Conservation (phyloP, 2,888 invertebrate genomes). For the Harpalus rufipes region DNA sequence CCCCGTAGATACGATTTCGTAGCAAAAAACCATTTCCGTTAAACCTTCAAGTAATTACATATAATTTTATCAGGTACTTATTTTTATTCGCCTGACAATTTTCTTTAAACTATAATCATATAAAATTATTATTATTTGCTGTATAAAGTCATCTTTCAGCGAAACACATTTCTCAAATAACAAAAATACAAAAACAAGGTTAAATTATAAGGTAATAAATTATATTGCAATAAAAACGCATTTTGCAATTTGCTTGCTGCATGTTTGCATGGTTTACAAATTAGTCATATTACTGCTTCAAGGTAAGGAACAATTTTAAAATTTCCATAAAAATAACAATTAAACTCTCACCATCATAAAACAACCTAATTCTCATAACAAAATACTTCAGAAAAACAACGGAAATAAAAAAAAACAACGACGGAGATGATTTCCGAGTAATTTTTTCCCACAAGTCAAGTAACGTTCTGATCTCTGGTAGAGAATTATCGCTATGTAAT, state of each 20-base stretch:
- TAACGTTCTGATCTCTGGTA: constrained; percentile 1
- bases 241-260: constrained; percentile 25
- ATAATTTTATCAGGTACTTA: background rate
- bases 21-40: no score
- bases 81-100: background rate
- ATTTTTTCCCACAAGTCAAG: constrained; percentile 31
- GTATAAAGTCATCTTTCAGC: background rate
- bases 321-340: constrained; percentile 13
- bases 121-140: background rate
- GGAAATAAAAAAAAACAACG: constrained; percentile 19
- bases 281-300: constrained; percentile 46
- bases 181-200: background rate
- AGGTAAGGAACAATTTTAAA: constrained; percentile 30
- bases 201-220: constrained; percentile 14
- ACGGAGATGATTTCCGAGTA: constrained; percentile 1
- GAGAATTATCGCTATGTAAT: constrained; percentile 45
- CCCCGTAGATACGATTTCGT: no score
- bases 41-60: no score
- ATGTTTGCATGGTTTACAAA: constrained; percentile 28
- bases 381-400: constrained; percentile 13
- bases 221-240: constrained; percentile 27
- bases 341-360: constrained; percentile 10
- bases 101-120: background rate
- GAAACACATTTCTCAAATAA: background rate
- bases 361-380: constrained; percentile 17